Percentiles rank a stretch among this genome's conserved stretches.
Evolutionary conservation across 2,888 invertebrate species (phyloP).

Genomic region (Diachrysia chrysitis): DNA sequence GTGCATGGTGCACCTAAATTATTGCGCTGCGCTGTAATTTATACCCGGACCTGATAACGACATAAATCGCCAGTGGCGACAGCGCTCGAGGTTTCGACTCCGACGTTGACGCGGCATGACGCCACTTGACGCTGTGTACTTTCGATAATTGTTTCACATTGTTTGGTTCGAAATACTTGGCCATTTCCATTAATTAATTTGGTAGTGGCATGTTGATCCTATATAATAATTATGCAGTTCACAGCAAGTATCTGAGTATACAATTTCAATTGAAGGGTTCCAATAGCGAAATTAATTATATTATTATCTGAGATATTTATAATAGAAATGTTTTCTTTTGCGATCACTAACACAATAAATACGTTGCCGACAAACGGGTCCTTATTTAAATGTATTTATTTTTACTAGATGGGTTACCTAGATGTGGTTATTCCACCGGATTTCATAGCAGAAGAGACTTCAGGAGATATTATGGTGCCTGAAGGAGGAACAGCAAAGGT

Average conservation of each 20-base stretch:
- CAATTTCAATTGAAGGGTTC: not conserved
- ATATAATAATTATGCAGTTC: no score
- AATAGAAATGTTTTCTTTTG: not conserved
- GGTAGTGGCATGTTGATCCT: not conserved
- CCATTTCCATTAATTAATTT: slow-evolving; percentile 20
- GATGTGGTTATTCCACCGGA: slow-evolving; percentile 97
- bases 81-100: slow-evolving; percentile 78
- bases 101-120: slow-evolving; percentile 82
- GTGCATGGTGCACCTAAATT: slow-evolving; percentile 88
- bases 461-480: slow-evolving; percentile 96
- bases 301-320: not conserved
- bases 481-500: slow-evolving; percentile 93
- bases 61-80: slow-evolving; percentile 86
- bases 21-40: slow-evolving; percentile 86
- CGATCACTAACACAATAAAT: not conserved
- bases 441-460: slow-evolving; percentile 95
- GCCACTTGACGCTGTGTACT: slow-evolving; percentile 75
- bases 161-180: slow-evolving; percentile 18
- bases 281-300: not conserved
- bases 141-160: slow-evolving; percentile 54
- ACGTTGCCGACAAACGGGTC: no score
- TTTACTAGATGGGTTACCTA: slow-evolving; percentile 93
- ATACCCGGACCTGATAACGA: slow-evolving; percentile 86
- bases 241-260: not conserved
- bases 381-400: slow-evolving; percentile 3